Base-by-base conservation (phyloP, 1,140 invertebrate species). In the Scaptodrosophila lebanonensis region DNA sequence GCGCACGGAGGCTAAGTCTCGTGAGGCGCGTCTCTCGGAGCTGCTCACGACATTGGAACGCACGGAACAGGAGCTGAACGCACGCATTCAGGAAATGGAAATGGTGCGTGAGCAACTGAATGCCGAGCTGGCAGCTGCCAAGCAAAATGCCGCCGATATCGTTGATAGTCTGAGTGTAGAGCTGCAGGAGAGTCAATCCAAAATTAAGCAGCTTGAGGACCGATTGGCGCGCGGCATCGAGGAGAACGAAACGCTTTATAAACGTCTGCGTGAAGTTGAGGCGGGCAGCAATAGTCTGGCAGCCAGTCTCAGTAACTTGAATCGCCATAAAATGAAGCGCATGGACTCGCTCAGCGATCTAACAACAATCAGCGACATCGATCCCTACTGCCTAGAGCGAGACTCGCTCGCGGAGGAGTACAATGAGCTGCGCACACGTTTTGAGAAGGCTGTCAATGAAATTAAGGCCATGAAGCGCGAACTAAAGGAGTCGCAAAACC, bases 391-490 rank as follows among this genome's bases (percentile, higher is more conserved):
- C 11, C 87, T 95, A 53, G 92, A 93, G 70, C 93, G 93, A 66
- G 93, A 94, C 61, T 92, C 91, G 60, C 87, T 95, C 9, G 92
- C 93, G 54, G 93, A 95, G 83, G 93, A 95, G 77, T 95, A 93
- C 72, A 89, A 91, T 7, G 93, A 95, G 62, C 84, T 96, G 44
- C 89, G 92, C 35, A 88, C 89, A 22, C 90, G 94, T 40, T 95
- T 95, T 77, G 92, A 95, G 77, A 95, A 93, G 84, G 94, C 94
- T 0, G 91, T 95, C 0, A 89, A 92, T 50, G 94, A 96, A 88
- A 95, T 95, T 11, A 89, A 92, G 60, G 91, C 92, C 2, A 92
- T 96, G 90, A 94, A 95, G 61, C 90, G 92, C 12, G 93, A 95
- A 75, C 87, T 96, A 0, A 91, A 93, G n/a, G 92, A 94, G 66